Evolutionary conservation across 2,797 vertebrate species (phyloP).

Genomic region (Moxostoma hubbsi): DNA sequence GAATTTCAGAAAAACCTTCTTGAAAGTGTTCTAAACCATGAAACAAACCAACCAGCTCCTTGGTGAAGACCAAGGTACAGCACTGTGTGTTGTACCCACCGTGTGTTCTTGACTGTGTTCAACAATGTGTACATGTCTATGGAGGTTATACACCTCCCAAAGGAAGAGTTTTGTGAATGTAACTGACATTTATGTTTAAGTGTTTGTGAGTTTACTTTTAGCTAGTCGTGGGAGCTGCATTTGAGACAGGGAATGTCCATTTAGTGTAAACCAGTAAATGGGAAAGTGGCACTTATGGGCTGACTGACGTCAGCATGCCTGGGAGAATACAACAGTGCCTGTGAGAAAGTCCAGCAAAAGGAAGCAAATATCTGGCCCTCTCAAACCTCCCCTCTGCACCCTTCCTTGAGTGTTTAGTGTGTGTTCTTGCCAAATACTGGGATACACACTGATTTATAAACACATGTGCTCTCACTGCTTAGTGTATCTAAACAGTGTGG

Average conservation of each 20-base stretch:
- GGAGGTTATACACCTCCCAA: too few species aligned
- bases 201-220: slow-evolving; percentile 20
- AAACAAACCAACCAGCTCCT: too few species aligned
- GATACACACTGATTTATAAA: slow-evolving; percentile 17
- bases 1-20: too few species aligned
- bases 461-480: slow-evolving; percentile 1
- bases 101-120: too few species aligned
- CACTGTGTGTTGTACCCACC: too few species aligned
- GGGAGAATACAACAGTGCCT: slow-evolving; percentile 32
- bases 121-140: too few species aligned
- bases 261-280: slow-evolving; percentile 39
- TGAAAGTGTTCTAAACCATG: too few species aligned
- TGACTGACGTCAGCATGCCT: slow-evolving; percentile 45
- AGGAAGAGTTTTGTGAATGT: not conserved
- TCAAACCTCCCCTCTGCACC: slow-evolving; percentile 21
- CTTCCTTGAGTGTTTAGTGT: slow-evolving; percentile 19
- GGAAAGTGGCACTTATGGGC: slow-evolving; percentile 27
- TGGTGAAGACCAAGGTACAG: too few species aligned
- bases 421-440: slow-evolving; percentile 14
- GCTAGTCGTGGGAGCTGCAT: slow-evolving; percentile 12
- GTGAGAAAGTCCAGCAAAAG: slow-evolving; percentile 45
- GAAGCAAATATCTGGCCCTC: slow-evolving; percentile 28
- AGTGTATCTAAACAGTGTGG: slow-evolving; percentile 49
- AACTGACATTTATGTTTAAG: not conserved
- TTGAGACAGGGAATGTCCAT: slow-evolving; percentile 13